phyloP scores from a whole-genome alignment of 2,888 invertebrate species.

The Torymus texanus region DNA sequence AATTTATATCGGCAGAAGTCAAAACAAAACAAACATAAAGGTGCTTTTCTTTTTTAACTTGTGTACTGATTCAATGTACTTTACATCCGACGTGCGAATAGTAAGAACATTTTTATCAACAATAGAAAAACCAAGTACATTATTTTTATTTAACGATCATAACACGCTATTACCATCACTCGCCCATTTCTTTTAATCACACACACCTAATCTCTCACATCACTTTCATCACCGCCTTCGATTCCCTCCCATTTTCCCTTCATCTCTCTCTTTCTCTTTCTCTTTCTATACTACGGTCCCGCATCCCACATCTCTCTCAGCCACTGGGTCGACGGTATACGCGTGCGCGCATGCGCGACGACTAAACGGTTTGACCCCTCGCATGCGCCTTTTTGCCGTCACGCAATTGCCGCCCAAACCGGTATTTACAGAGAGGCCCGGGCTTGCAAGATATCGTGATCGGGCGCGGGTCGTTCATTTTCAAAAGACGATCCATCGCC shows the following conservation, averaged over 20 bases:
- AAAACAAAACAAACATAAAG: no score
- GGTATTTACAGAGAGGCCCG: background rate
- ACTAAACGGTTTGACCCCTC: conserved; percentile 33
- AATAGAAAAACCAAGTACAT: no score
- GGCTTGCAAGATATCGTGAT: conserved; percentile 41
- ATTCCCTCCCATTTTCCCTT: background rate
- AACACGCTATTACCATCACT: no score
- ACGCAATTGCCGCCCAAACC: conserved; percentile 29
- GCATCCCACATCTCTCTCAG: background rate
- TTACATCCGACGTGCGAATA: no score
- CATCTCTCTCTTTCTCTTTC: conserved; percentile 3
- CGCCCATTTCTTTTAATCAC: no score
- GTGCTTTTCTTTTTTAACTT: no score
- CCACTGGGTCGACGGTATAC: background rate
- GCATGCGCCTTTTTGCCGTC: conserved; percentile 8
- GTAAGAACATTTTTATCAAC: no score
- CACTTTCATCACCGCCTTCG: conserved; percentile 17
- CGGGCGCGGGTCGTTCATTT: conserved; percentile 21
- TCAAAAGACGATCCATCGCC: background rate
- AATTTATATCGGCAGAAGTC: no score
- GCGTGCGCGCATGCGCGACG: background rate
- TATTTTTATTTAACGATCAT: no score
- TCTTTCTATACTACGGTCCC: background rate
- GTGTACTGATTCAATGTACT: no score
- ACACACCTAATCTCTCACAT: background rate